Evolutionary conservation across 2,797 vertebrate species (phyloP).

Genomic region (Platyrinchus mystaceus): DNA sequence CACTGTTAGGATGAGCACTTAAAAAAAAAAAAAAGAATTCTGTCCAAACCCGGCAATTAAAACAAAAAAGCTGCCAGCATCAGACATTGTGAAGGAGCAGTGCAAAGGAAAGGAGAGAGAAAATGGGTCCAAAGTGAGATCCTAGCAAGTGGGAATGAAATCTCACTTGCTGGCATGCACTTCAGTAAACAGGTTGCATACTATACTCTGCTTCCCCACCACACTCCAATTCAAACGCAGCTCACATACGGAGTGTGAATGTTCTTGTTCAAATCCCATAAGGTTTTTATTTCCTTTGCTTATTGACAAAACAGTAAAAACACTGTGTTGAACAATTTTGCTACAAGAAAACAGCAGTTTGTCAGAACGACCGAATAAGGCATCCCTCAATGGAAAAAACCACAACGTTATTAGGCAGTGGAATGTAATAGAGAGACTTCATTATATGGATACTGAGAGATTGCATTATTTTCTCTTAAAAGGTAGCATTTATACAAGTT

Average conservation of each 20-base stretch:
- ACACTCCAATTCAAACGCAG: slow-evolving; percentile 59
- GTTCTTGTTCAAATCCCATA: slow-evolving; percentile 61
- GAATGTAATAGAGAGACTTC: slow-evolving; percentile 19
- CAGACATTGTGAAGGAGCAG: background rate
- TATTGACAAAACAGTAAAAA: slow-evolving; percentile 65
- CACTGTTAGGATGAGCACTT: background rate
- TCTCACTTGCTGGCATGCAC: slow-evolving; percentile 25
- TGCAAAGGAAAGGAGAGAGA: background rate
- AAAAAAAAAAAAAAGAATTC: background rate
- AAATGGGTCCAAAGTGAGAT: slow-evolving; percentile 21
- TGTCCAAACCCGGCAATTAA: background rate
- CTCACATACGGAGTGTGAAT: slow-evolving; percentile 70
- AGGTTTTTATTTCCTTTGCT: slow-evolving; percentile 65
- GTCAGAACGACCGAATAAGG: slow-evolving; percentile 37
- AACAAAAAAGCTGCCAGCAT: background rate
- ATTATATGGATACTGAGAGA: background rate
- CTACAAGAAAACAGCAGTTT: slow-evolving; percentile 67
- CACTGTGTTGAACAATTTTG: slow-evolving; percentile 58
- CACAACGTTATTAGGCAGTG: background rate
- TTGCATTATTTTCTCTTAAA: slow-evolving; percentile 33
- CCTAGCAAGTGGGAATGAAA: background rate
- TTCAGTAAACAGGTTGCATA: slow-evolving; percentile 29
- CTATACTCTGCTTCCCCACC: slow-evolving; percentile 29
- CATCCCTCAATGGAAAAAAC: slow-evolving; percentile 21
- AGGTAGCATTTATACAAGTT: slow-evolving; percentile 23